Evolutionary conservation across 2,797 vertebrate genomes (phyloP).

Genomic region (Toxotes lorentzi): DNA sequence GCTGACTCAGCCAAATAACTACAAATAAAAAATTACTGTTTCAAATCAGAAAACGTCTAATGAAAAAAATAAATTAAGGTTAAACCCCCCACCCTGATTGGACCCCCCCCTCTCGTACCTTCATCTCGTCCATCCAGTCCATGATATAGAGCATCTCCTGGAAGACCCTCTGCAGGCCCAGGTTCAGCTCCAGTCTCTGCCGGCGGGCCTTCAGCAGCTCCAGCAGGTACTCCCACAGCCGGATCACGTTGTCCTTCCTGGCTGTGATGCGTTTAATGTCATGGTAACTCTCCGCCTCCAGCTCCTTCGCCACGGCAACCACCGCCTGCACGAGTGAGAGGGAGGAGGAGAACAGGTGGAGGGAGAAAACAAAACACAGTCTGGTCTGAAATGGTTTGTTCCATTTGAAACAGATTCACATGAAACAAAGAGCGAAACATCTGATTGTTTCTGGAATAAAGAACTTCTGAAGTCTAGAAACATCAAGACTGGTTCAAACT

Average conservation of each 20-base stretch:
- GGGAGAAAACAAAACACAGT: background rate
- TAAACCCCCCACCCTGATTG: too few relatives aligned
- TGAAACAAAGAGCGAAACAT: too few relatives aligned
- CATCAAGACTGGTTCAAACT: too few relatives aligned
- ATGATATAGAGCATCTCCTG: slow-evolving; percentile 99
- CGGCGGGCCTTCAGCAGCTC: slow-evolving; percentile 94
- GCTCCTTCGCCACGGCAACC: slow-evolving; percentile 91
- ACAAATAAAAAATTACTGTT: too few relatives aligned
- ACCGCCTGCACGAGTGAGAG: slow-evolving; percentile 83
- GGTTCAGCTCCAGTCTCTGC: slow-evolving; percentile 93
- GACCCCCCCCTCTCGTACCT: slow-evolving; percentile 77
- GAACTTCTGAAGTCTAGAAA: too few relatives aligned
- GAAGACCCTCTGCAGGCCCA: slow-evolving; percentile 96
- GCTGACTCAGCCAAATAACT: too few relatives aligned
- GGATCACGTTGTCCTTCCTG: slow-evolving; percentile 95
- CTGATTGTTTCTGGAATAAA: too few relatives aligned
- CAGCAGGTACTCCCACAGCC: slow-evolving; percentile 97
- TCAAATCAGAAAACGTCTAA: too few relatives aligned
- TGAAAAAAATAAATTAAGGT: too few relatives aligned
- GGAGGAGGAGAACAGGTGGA: background rate
- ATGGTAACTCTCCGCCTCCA: slow-evolving; percentile 94
- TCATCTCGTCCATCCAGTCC: slow-evolving; percentile 99
- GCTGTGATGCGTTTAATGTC: slow-evolving; percentile 94
- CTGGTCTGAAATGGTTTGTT: too few relatives aligned
- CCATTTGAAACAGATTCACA: too few relatives aligned